Percentiles rank a stretch among this genome's conserved stretches.
phyloP scores from a whole-genome alignment of 2,797 vertebrate genomes.

The Brachymystax lenok region DNA sequence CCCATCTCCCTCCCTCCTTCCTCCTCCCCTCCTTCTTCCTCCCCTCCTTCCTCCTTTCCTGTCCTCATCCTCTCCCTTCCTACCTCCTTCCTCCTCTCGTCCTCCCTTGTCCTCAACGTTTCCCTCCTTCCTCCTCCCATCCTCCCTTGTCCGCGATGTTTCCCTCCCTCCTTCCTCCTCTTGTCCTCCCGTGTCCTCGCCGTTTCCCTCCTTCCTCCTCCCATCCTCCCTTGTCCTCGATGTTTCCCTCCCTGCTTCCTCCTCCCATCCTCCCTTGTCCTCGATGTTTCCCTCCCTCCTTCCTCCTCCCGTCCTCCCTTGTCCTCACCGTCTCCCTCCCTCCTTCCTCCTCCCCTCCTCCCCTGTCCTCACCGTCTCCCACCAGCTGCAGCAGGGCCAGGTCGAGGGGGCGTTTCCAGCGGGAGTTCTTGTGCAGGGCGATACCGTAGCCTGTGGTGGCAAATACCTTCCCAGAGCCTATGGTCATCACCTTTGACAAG shows the following conservation, averaged over 20 bases:
- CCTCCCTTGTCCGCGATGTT: slow-evolving; percentile 53
- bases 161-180: slow-evolving; percentile 30
- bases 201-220: neutral
- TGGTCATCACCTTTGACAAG: slow-evolving; percentile 83
- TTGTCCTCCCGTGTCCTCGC: too few relatives aligned
- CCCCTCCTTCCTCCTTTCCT: too few relatives aligned
- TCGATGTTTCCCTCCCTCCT: slow-evolving; percentile 85
- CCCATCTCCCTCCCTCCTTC: neutral
- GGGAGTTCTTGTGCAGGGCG: slow-evolving; percentile 92
- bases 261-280: slow-evolving; percentile 34
- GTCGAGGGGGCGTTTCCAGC: slow-evolving; percentile 92
- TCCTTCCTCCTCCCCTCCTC: slow-evolving; percentile 21
- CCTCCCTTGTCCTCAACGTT: neutral
- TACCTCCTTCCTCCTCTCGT: slow-evolving; percentile 22
- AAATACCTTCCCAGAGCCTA: slow-evolving; percentile 93
- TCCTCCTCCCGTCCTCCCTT: slow-evolving; percentile 9
- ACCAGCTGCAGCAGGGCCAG: slow-evolving; percentile 92
- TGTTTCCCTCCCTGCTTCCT: neutral
- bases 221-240: neutral
- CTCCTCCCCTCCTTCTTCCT: slow-evolving; percentile 27
- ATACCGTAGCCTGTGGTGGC: slow-evolving; percentile 95
- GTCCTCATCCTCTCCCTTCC: slow-evolving; percentile 39
- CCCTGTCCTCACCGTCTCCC: slow-evolving; percentile 83
- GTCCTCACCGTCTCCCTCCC: neutral
- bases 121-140: slow-evolving; percentile 22